A percentile compares a stretch with the other conserved stretches of the same genome.
Conservation (phyloP, 2,888 invertebrate species). For the Rhingia campestris region DNA sequence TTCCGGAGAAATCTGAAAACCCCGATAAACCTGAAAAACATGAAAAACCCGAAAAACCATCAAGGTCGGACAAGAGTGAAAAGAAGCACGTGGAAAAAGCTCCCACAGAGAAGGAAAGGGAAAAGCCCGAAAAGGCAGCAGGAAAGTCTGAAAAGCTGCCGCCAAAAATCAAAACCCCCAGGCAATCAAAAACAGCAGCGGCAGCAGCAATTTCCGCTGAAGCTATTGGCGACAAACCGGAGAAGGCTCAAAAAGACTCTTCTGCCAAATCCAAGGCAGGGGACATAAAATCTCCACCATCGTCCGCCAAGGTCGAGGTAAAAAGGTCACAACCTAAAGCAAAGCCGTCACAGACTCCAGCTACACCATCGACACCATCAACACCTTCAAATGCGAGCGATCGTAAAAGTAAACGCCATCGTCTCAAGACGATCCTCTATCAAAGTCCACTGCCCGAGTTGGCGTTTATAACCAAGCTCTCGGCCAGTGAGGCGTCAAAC, state of each 20-base stretch:
- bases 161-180: slow-evolving; percentile 35
- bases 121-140: slow-evolving; percentile 39
- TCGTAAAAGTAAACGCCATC: slow-evolving; percentile 78
- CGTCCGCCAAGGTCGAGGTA: slow-evolving; percentile 36
- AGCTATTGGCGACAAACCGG: slow-evolving; percentile 29
- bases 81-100: slow-evolving; percentile 35
- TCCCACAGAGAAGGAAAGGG: slow-evolving; percentile 6
- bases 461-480: slow-evolving; percentile 89
- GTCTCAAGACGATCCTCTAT: slow-evolving; percentile 86
- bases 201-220: slow-evolving; percentile 77
- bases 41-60: slow-evolving; percentile 43
- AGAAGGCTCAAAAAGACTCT: slow-evolving; percentile 68
- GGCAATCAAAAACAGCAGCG: slow-evolving; percentile 49
- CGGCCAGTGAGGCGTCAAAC: slow-evolving; percentile 85
- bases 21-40: slow-evolving; percentile 20
- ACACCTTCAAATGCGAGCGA: slow-evolving; percentile 72
- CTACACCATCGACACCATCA: slow-evolving; percentile 30
- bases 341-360: slow-evolving; percentile 29
- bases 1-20: slow-evolving; percentile 51
- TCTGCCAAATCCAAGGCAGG: slow-evolving; percentile 36
- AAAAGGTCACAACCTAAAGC: slow-evolving; percentile 53
- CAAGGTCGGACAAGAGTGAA: slow-evolving; percentile 42
- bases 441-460: slow-evolving; percentile 92
- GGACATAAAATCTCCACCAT: slow-evolving; percentile 45
- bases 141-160: slow-evolving; percentile 51